Base-by-base conservation (phyloP, 1,140 invertebrate genomes). In the Metopolophium dirhodum region DNA sequence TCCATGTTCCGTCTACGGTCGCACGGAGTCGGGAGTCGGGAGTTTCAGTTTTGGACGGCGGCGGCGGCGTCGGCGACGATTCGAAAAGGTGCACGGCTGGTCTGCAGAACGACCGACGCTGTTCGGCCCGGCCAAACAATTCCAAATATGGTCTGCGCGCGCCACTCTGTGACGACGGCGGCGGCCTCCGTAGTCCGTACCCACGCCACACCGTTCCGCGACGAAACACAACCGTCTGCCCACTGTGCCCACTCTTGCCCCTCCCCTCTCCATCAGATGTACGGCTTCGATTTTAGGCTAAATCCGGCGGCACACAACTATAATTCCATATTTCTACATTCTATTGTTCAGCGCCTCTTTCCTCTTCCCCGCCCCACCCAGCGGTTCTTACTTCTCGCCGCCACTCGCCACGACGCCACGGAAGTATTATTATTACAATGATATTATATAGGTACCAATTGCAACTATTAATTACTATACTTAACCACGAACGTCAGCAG, bases 111-210 rank as follows among this genome's bases (percentile, higher is more conserved):
- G 89, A 90, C 89, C 57, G 41, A 37, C 54, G 89, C 54, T 90
- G 89, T 90, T 90, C 89, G 89, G 89, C 89, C 0, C 57, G 18
- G 30, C 89, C 23, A 90, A 90, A 90, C 89, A 90, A 90, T 68
- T 90, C 89, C 89, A 90, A 45, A 68, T 90, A 90, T 90, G 89
- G 89, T 1, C 54, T 90, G 89, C 89, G 88, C 88, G 51, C 88
- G 88, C 88, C 88, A 89, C 88, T 89, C 47, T 51, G 45, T 8
- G 61, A 6, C 61, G 51, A 7, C 51, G 61, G 9, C 51, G 37
- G 35, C 88, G 20, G n/a, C n/a, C 49, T 22, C 87, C 41, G 35
- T 14, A 4, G 47, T 8, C 47, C 47, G n/a, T 88, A 51, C 87
- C 87, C n/a, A 87, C 87, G n/a, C 30, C 30, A 18, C n/a, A 2